Percentiles rank a stretch among this genome's conserved stretches.
Conservation (phyloP, 1,140 invertebrate genomes). For the Drosophila aff. region DNA sequence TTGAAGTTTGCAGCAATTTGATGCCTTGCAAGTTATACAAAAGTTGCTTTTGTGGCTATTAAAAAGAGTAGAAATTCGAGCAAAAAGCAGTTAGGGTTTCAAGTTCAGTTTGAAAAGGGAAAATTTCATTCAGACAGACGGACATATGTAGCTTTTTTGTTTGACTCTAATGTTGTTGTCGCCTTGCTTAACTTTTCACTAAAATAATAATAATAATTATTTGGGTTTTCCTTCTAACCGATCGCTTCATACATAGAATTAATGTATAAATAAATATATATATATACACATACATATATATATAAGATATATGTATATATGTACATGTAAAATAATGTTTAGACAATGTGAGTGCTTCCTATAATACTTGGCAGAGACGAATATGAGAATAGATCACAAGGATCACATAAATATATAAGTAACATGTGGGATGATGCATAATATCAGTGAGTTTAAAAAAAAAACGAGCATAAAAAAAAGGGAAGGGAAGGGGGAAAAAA, state of each 20-base stretch:
- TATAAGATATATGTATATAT: too few species aligned
- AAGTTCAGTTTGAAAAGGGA: too few species aligned
- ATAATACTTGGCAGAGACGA: conserved; percentile 48
- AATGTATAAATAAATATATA: conserved; percentile 40
- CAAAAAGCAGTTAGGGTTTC: too few species aligned
- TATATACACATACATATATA: not conserved
- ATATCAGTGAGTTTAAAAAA: conserved; percentile 25
- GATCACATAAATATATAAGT: conserved; percentile 25
- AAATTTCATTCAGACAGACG: too few species aligned
- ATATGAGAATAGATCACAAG: conserved; percentile 45
- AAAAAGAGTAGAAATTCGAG: too few species aligned
- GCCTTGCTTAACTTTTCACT: not conserved
- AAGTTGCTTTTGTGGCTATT: too few species aligned
- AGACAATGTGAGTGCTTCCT: conserved; percentile 51
- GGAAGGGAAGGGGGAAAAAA: not conserved
- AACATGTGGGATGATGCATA: conserved; percentile 13
- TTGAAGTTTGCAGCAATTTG: not conserved
- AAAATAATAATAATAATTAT: too few species aligned
- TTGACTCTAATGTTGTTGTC: not conserved
- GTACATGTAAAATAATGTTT: not conserved
- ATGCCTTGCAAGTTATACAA: too few species aligned
- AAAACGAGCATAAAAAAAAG: conserved; percentile 6
- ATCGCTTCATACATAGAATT: conserved; percentile 18
- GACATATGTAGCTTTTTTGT: too few species aligned
- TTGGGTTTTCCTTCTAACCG: not conserved